Percentiles rank a stretch among this genome's conserved stretches.
Conservation (phyloP, 2,888 invertebrate species). For the Drosophila incognita region DNA sequence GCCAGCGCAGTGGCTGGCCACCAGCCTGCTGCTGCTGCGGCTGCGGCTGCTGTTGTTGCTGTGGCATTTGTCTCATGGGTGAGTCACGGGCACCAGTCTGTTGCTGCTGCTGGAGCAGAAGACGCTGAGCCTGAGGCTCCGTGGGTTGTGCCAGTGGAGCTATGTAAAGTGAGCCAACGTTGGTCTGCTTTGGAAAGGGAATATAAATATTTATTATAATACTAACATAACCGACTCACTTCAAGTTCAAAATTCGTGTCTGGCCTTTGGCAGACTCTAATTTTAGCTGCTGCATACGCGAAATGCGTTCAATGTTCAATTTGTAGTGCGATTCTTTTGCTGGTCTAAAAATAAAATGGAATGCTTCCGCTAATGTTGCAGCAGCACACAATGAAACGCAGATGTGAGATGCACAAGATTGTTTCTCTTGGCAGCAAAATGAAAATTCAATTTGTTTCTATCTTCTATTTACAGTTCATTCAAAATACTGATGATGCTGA, state of each 20-base stretch:
- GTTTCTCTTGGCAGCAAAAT: conserved; percentile 6
- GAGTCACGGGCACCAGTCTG: conserved; percentile 82
- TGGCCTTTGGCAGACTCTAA: conserved; percentile 68
- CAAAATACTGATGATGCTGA: neutral
- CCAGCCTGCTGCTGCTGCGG: conserved; percentile 70
- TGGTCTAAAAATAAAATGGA: conserved; percentile 59
- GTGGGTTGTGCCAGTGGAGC: conserved; percentile 86
- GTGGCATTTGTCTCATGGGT: conserved; percentile 86
- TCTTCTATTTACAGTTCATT: conserved; percentile 1
- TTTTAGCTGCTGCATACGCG: conserved; percentile 38
- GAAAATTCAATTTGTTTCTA: conserved; percentile 6
- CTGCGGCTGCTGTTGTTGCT: conserved; percentile 67
- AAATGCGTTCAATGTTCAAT: conserved; percentile 68
- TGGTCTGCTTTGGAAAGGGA: conserved; percentile 66
- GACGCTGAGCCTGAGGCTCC: conserved; percentile 81
- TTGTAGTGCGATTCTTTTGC: conserved; percentile 26
- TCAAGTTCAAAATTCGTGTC: conserved; percentile 80
- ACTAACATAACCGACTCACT: conserved; percentile 14
- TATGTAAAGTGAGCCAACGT: conserved; percentile 87
- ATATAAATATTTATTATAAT: neutral
- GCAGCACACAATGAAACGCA: conserved; percentile 12
- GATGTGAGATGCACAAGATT: conserved; percentile 10
- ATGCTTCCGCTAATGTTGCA: conserved; percentile 53
- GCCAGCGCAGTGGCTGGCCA: conserved; percentile 81
- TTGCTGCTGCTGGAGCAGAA: conserved; percentile 83